Conservation (phyloP, 1,140 invertebrate species). For the Homarus americanus region DNA sequence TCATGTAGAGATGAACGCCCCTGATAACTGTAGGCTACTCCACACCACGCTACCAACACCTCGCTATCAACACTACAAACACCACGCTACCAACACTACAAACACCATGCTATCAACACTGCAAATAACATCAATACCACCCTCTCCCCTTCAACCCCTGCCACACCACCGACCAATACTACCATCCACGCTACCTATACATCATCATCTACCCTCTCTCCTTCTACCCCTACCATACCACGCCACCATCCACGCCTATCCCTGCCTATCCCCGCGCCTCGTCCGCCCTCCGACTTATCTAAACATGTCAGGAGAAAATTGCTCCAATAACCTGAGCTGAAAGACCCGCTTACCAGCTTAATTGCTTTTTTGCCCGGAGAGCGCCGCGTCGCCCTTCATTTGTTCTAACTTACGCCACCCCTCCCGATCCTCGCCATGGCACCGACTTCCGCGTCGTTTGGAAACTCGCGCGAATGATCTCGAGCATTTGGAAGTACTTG, state of each 20-base stretch:
- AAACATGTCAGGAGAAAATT: conserved; percentile 72
- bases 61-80: too few relatives aligned
- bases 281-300: conserved; percentile 63
- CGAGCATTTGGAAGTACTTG: too few relatives aligned
- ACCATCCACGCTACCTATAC: too few relatives aligned
- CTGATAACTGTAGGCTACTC: too few relatives aligned
- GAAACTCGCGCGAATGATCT: too few relatives aligned
- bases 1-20: too few relatives aligned
- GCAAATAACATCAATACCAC: not conserved
- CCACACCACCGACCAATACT: not conserved
- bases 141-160: not conserved
- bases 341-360: conserved; percentile 71
- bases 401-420: conserved; percentile 67
- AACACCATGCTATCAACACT: not conserved
- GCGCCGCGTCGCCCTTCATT: conserved; percentile 69
- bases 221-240: not conserved
- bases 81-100: not conserved
- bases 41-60: too few relatives aligned
- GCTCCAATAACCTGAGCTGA: conserved; percentile 70
- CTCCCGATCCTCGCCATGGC: conserved; percentile 9
- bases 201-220: too few relatives aligned
- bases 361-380: conserved; percentile 72
- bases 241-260: not conserved
- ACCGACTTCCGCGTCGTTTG: not conserved
- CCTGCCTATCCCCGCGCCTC: not conserved